Evolutionary conservation across 2,797 vertebrate genomes (phyloP), one percentile per base, ranked within the genome.

Genomic region (Eurystomus glaucurus): DNA sequence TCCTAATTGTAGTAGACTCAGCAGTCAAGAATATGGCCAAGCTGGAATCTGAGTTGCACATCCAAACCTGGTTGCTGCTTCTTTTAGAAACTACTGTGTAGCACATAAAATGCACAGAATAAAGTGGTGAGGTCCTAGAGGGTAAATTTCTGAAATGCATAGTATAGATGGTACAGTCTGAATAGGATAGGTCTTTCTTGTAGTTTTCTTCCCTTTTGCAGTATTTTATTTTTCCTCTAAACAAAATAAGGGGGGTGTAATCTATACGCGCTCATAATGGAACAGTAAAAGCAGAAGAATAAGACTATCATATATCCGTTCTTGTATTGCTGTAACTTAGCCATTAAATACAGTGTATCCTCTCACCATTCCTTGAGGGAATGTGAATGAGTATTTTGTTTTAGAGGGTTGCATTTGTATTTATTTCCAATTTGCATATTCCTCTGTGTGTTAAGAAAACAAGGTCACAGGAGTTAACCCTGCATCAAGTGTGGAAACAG

Each of bases 341-440:
- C 46, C 0, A 0, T 57, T 71, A 58, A 58, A 85, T 26, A 33
- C 26, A 75, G 17, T 35, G 29, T 61, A 31, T 61, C 75, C 18
- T 61, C 35, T 66, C 51, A 72, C 22, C 10, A 10, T 15, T 62
- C n/a, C 80, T 54, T 5, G 21, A 76, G 58, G 77, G 29, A 79
- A 33, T 10, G 35, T 25, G 50, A 84, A 72, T 17, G 39, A 86
- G 31, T 26, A 5, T 64, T 92, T 90, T 94, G 29, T 46, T 94
- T 85, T 82, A 39, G 69, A 90, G 91, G 54, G 22, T 33, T 84
- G 46, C 9, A 68, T 84, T 84, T 75, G 23, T 66, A 33, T 90
- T 96, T 93, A 43, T 79, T 90, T 88, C 51, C 35, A 71, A 81
- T 92, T 84, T 95, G 39, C 72, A 48, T 96, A 66, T 76, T 92